Base-by-base conservation (phyloP, 2,797 vertebrate species). In the Acanthurus leucopareius region DNA sequence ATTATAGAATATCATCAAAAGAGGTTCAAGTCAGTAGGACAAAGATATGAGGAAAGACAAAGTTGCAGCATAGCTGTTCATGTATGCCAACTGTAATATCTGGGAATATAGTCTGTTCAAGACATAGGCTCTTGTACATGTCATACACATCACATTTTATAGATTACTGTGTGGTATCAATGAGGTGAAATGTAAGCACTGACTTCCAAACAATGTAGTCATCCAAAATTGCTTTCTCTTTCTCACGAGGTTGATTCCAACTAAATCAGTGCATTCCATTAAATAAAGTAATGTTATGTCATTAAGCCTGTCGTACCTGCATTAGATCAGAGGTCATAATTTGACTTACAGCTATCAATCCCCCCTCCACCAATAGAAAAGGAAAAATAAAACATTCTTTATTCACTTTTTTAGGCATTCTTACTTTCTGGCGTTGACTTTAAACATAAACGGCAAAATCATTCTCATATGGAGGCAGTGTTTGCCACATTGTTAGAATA, bases 131-230 rank as follows among this genome's bases (percentile, higher is more conserved):
- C 67, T 87, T 86, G 77, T 86, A 88, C 17, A 20, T 67, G 75
- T 89, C 74, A 78, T 51, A 28, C n/a, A 54, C 75, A 74, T 91
- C 82, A 87, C 61, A 79, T 89, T 91, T 86, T 80, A 86, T 88
- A 58, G 42, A 89, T 88, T 91, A 82, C 82, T 86, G 78, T 84
- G 59, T 81, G 57, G 73, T 83, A 84, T 90, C 80, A 91, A 88
- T 90, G 83, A 91, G 75, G 80, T 87, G 81, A 88, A 87, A 85
- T 86, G 65, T 91, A 88, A 91, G 80, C 84, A 86, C 63, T 79
- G 72, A 66, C 35, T 19, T 85, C 84, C 85, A 88, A 90, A 87
- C 84, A 87, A 83, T 82, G 78, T 19, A 68, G 79, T 86, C 81
- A 88, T 80, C 59, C 4, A 9, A 72, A 58, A 42, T 25, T 49